Percentiles rank a stretch among this genome's conserved stretches.
phyloP scores from a whole-genome alignment of 2,888 invertebrate genomes.

The Elegia similella region DNA sequence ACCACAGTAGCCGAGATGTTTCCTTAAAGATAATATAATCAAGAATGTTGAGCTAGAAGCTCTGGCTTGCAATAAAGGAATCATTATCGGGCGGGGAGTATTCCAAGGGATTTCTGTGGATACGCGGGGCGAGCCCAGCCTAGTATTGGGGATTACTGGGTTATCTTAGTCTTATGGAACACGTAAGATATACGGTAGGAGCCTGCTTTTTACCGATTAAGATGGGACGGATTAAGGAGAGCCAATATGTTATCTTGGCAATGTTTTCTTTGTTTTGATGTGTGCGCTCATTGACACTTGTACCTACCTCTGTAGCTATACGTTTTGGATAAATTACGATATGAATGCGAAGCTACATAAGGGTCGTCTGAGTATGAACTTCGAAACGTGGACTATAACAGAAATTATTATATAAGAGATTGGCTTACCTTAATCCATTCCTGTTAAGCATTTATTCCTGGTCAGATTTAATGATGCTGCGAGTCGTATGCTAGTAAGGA shows the following conservation, averaged over 20 bases:
- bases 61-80: constrained; percentile 41
- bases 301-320: too few relatives aligned
- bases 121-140: constrained; percentile 28
- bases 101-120: constrained; percentile 38
- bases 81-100: constrained; percentile 44
- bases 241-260: background rate
- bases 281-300: background rate
- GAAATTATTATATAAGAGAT: too few relatives aligned
- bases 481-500: too few relatives aligned
- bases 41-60: constrained; percentile 36
- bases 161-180: constrained; percentile 20
- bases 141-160: constrained; percentile 27
- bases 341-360: too few relatives aligned
- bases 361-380: too few relatives aligned
- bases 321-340: too few relatives aligned
- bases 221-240: background rate
- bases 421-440: too few relatives aligned
- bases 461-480: too few relatives aligned
- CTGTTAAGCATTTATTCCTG: too few relatives aligned
- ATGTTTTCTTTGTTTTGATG: background rate
- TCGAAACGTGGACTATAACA: too few relatives aligned
- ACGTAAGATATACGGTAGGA: constrained; percentile 17
- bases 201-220: constrained; percentile 13
- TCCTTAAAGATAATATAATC: constrained; percentile 44
- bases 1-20: constrained; percentile 40